Evolutionary conservation across 2,888 invertebrate species (phyloP), one percentile per base, ranked within the genome.

Genomic region (Leptopilina myrica): DNA sequence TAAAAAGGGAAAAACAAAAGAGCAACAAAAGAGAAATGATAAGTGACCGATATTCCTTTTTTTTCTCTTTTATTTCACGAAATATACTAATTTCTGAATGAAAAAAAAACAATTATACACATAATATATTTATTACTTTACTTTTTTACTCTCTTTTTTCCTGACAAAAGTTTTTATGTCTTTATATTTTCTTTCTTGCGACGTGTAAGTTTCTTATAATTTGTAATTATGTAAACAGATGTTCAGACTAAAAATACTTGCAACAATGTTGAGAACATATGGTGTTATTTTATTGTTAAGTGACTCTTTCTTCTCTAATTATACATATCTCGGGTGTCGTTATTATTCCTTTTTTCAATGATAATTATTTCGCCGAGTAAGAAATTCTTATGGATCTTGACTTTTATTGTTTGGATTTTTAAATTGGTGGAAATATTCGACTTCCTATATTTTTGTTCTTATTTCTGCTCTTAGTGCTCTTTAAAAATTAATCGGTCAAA

Each of bases 241-340:
- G n/a, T n/a, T 20, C 9, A 49, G 66, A 69, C 77, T 77, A 79
- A 64, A 80, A 80, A 77, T 73, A 64, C 76, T 69, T 26, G 20
- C n/a, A 46, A 67, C 56, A 56, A 69, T 69, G 53, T 69, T 15
- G 8, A 33, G 33, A n/a, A 56, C 73, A 73, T 73, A n/a, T 73
- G 53, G 49, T 53, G 0, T 56, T 73, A 5, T 33, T 64, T 64
- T 26, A 20, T 64, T 26, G 40, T n/a, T 14, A 69, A 26, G 8
- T 53, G 56, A 14, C 9, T 33, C 14, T 56, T 73, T 33, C 14
- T 33, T 56, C 8, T 56, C n/a, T 56, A 73, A 73, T 56, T n/a
- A 40, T n/a, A 40, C 20, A 69, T 6, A 14, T 49, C 5, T 12
- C 26, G 20, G 11, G 26, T 26, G 11, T 49, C 49, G 11, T 49